phyloP scores from a whole-genome alignment of 2,113 vertebrate species.

The Tachysurus vachellii region DNA sequence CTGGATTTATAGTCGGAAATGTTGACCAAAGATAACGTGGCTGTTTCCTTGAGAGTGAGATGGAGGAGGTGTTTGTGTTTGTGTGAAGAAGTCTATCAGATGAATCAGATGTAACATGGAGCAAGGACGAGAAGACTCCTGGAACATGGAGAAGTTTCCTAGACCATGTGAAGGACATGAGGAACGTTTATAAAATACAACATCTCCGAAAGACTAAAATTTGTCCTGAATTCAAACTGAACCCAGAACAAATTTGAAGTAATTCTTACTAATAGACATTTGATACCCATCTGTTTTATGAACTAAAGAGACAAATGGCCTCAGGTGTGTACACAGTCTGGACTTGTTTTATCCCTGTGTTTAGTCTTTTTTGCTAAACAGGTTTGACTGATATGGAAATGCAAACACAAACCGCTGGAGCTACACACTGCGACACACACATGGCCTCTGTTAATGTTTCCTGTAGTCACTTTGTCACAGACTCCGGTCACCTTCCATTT shows the following conservation, averaged over 20 bases:
- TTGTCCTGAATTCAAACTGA: neutral
- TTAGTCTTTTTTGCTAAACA: constrained; percentile 24
- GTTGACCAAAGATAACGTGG: neutral
- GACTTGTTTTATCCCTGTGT: neutral
- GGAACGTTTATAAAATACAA: too few relatives aligned
- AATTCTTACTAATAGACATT: neutral
- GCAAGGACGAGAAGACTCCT: neutral
- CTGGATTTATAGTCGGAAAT: too few relatives aligned
- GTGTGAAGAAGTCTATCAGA: neutral
- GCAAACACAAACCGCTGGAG: neutral
- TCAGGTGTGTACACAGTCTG: neutral
- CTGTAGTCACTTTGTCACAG: neutral
- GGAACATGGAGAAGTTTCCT: neutral
- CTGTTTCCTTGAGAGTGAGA: too few relatives aligned
- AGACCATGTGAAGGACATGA: neutral
- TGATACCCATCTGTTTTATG: neutral
- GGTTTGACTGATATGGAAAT: neutral
- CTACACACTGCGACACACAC: neutral
- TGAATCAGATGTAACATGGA: neutral
- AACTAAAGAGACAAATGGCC: neutral
- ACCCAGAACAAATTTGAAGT: neutral
- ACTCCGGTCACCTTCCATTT: neutral
- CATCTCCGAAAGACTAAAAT: neutral
- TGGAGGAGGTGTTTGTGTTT: neutral
- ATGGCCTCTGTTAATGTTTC: neutral